A percentile compares a stretch with the other conserved stretches of the same genome.
phyloP scores from a whole-genome alignment of 2,113 vertebrate species.

The Myrmecophaga tridactyla region DNA sequence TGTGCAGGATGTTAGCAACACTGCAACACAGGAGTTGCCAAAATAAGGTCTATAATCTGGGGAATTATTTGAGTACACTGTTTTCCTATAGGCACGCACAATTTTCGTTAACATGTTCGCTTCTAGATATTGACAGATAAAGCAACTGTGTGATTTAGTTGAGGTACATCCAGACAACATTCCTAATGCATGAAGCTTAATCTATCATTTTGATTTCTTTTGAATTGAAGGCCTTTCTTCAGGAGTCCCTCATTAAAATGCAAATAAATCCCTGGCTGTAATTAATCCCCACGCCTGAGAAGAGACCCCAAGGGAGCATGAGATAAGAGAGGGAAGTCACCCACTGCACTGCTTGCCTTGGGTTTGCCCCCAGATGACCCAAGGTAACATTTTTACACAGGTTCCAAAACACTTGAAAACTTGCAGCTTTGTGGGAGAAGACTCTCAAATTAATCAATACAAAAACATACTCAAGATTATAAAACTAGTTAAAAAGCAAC shows the following conservation, averaged over 20 bases:
- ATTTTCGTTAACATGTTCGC: constrained; percentile 5
- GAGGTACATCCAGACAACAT: background rate
- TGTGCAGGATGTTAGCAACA: background rate
- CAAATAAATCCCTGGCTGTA: background rate
- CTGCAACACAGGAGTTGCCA: background rate
- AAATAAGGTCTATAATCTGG: background rate
- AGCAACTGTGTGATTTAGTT: background rate
- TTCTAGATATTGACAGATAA: background rate
- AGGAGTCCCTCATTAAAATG: background rate
- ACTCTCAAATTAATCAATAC: background rate
- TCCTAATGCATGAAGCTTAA: background rate
- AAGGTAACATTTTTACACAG: background rate
- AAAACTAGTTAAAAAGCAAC: constrained; percentile 45
- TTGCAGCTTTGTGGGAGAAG: background rate
- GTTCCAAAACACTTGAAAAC: background rate
- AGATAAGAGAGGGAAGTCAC: background rate
- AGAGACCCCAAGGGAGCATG: background rate
- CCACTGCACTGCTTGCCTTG: background rate
- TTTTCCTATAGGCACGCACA: background rate
- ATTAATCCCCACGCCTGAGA: background rate
- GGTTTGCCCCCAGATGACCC: background rate
- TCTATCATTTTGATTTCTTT: background rate
- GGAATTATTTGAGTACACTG: background rate
- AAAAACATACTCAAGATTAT: background rate
- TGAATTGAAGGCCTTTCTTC: background rate